Conservation (phyloP, 2,113 vertebrate genomes). For the Mystacornis crossleyi region DNA sequence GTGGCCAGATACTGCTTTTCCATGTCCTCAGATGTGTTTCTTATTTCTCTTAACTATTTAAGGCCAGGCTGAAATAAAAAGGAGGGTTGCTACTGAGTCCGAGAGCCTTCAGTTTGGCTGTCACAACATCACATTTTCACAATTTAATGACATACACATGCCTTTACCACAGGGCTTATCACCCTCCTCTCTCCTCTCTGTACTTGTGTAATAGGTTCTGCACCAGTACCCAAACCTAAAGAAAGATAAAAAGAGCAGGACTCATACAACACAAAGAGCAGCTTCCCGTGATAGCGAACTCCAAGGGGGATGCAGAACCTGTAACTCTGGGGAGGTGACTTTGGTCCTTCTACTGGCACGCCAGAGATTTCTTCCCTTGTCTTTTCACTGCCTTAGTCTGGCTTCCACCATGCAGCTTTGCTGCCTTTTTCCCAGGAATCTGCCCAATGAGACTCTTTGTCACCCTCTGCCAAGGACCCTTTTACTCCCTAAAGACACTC, state of each 20-base stretch:
- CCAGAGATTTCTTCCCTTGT: neutral
- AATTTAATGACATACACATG: neutral
- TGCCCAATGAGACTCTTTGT: neutral
- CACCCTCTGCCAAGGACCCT: neutral
- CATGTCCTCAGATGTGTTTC: neutral
- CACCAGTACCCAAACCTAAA: neutral
- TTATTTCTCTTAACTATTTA: neutral
- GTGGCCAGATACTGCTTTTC: neutral
- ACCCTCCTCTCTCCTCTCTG: neutral
- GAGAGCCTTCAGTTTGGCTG: neutral
- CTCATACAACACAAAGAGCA: neutral
- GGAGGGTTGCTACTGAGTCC: neutral
- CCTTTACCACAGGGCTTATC: neutral
- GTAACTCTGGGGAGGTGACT: neutral
- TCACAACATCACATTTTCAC: neutral
- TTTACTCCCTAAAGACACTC: neutral
- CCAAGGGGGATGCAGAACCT: neutral
- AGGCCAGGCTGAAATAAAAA: neutral
- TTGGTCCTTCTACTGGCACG: neutral
- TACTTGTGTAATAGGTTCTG: neutral
- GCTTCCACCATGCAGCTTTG: neutral
- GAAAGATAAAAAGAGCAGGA: neutral
- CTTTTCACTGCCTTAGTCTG: neutral
- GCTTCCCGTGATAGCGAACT: accelerated
- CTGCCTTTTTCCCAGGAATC: neutral